phyloP scores from a whole-genome alignment of 2,797 vertebrate genomes.

The Amblyopsis hoosieri region DNA sequence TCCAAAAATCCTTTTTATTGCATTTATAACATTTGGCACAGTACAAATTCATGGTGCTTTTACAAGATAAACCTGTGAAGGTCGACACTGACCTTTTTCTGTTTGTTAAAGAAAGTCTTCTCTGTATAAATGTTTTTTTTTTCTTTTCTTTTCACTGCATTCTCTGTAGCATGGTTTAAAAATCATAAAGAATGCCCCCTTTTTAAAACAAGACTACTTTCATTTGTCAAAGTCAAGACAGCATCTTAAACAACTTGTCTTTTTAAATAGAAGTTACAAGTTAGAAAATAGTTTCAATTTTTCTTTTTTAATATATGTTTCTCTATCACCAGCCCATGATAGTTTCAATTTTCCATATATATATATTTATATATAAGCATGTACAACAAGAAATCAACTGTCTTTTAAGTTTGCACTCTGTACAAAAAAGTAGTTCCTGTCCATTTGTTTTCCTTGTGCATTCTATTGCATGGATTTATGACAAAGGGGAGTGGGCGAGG shows the following conservation, averaged over 20 bases:
- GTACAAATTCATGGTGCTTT: conserved; percentile 92
- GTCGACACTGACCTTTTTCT: conserved; percentile 82
- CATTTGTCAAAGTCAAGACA: conserved; percentile 82
- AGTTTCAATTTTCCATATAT: conserved; percentile 82
- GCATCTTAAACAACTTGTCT: conserved; percentile 82
- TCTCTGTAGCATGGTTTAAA: conserved; percentile 85
- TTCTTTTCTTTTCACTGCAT: conserved; percentile 78
- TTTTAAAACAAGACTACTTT: conserved; percentile 81
- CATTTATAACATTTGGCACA: conserved; percentile 95
- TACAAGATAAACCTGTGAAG: conserved; percentile 92
- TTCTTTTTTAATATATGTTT: conserved; percentile 89
- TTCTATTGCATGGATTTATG: conserved; percentile 92
- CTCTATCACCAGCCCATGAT: conserved; percentile 90
- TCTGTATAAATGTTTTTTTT: conserved; percentile 86
- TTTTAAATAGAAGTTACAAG: conserved; percentile 95
- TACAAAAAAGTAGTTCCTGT: conserved; percentile 93
- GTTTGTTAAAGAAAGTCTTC: conserved; percentile 85
- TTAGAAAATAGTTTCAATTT: conserved; percentile 96
- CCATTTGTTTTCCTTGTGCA: conserved; percentile 88
- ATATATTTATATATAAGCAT: conserved; percentile 84
- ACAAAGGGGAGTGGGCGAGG: conserved; percentile 43
- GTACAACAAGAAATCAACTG: conserved; percentile 92
- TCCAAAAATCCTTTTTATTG: conserved; percentile 91
- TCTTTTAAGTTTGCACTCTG: conserved; percentile 87
- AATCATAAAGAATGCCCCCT: conserved; percentile 84